Evolutionary conservation across 2,888 invertebrate genomes (phyloP).

Genomic region (Nomada ruficornis): DNA sequence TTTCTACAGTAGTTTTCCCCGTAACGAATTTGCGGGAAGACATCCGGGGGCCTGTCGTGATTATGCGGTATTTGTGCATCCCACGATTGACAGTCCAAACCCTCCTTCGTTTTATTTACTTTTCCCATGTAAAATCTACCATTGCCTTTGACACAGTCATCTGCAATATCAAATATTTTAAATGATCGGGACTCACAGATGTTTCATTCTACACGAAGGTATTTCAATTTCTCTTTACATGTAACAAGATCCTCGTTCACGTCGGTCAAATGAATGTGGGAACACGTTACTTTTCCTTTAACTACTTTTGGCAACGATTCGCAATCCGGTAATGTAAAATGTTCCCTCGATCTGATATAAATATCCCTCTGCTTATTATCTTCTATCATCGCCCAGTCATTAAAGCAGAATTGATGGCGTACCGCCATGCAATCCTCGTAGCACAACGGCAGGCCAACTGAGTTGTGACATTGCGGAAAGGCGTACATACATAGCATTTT

Average conservation of each 20-base stretch:
- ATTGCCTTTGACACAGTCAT: slow-evolving; percentile 93
- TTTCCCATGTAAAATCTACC: slow-evolving; percentile 97
- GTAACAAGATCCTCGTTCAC: slow-evolving; percentile 93
- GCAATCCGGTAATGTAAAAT: slow-evolving; percentile 95
- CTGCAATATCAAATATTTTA: slow-evolving; percentile 83
- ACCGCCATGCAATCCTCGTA: slow-evolving; percentile 97
- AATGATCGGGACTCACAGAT: background rate
- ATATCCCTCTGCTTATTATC: slow-evolving; percentile 93
- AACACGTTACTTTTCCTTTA: slow-evolving; percentile 89
- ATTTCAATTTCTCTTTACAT: slow-evolving; percentile 85
- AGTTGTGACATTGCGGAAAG: slow-evolving; percentile 93
- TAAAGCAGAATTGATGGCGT: slow-evolving; percentile 95
- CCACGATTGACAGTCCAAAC: slow-evolving; percentile 96
- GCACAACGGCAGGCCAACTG: slow-evolving; percentile 92
- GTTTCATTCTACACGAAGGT: background rate
- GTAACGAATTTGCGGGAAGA: slow-evolving; percentile 95
- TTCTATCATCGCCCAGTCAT: slow-evolving; percentile 96
- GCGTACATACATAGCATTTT: slow-evolving; percentile 96
- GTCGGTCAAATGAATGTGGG: slow-evolving; percentile 93
- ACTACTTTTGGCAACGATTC: slow-evolving; percentile 90
- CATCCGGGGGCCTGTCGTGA: slow-evolving; percentile 93
- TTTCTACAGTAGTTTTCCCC: slow-evolving; percentile 97
- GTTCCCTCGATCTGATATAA: slow-evolving; percentile 92
- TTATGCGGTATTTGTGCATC: slow-evolving; percentile 94
- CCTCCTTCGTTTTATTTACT: slow-evolving; percentile 92